Base-by-base conservation (phyloP, 2,888 invertebrate genomes). In the Drosophila affinis region DNA sequence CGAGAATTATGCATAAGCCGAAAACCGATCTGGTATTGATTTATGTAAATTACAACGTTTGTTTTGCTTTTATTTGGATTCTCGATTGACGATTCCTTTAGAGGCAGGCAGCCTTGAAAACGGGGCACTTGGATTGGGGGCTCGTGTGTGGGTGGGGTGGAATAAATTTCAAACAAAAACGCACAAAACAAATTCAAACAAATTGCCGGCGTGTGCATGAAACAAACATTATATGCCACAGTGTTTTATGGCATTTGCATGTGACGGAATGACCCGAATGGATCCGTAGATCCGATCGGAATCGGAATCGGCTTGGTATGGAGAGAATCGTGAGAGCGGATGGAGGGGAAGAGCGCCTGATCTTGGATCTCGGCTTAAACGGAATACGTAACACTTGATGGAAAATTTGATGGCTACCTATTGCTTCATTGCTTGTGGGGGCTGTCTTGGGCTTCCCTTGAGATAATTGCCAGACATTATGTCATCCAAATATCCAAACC, bases 391-490 rank as follows among this genome's bases (percentile, higher is more conserved):
- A 78, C 68, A 70, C 56, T 47, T 63, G 62, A 62, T 74, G 60
- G 68, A 59, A 59, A 62, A 73, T 56, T 64, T 78, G 51, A 34
- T n/a, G 39, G 48, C 46, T 54, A 49, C 29, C 49, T 29, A n/a
- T 39, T n/a, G 39, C 39, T n/a, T 27, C 1, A 27, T 7, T 27
- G 27, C 27, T 29, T 65, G 87, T 76, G 69, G 77, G 69, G 77
- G 85, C 70, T 59, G 79, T 57, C 57, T 32, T 65, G 68, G 65
- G 69, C 63, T 67, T 65, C 61, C 64, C 63, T 67, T 65, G 58
- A 70, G 78, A 72, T 65, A 64, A 84, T 87, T 84, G 82, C 77
- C 73, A 70, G 72, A 73, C 73, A 71, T 74, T 84, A 84, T 72
- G 79, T 59, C 56, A 56, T 39, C 14, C 39, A 39, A 14, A 5